Evolutionary conservation across 2,888 invertebrate genomes (phyloP).

Genomic region (Dione juno): DNA sequence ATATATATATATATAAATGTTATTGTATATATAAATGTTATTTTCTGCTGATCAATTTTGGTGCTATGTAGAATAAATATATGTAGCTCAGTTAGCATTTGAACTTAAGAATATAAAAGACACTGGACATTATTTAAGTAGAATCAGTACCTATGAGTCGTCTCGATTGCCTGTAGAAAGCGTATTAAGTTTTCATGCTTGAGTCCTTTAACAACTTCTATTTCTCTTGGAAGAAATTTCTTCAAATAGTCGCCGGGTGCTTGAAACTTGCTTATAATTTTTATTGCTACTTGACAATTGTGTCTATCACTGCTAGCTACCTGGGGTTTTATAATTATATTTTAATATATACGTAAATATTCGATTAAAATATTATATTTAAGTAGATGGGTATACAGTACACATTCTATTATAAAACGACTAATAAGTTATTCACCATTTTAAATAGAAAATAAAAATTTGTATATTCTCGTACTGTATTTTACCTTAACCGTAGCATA

Average conservation of each 20-base stretch:
- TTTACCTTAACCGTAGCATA: constrained; percentile 91
- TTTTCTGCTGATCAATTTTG: too few species aligned
- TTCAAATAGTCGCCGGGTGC: constrained; percentile 91
- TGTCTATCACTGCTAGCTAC: constrained; percentile 89
- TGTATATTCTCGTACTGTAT: background rate
- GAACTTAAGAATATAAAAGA: constrained; percentile 9
- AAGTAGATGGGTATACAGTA: too few species aligned
- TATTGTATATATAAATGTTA: too few species aligned
- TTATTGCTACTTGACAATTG: constrained; percentile 89
- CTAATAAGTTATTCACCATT: too few species aligned
- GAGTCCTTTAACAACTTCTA: constrained; percentile 91
- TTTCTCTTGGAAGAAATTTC: constrained; percentile 92
- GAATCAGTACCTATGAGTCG: constrained; percentile 87
- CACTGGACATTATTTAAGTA: constrained; percentile 33
- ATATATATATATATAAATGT: too few species aligned
- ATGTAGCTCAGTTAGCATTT: constrained; percentile 3
- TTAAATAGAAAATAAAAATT: too few species aligned
- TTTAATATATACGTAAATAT: background rate
- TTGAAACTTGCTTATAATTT: constrained; percentile 92
- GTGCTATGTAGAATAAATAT: too few species aligned
- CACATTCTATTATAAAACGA: too few species aligned
- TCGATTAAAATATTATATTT: too few species aligned
- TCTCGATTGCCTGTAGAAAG: constrained; percentile 93
- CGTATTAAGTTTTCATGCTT: constrained; percentile 91
- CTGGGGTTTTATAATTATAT: constrained; percentile 59